These are phyloP conservation scores for Taeniopygia guttata DNA, from an alignment of 2,797 vertebrate species.

Conservation along the genomic window DNA sequence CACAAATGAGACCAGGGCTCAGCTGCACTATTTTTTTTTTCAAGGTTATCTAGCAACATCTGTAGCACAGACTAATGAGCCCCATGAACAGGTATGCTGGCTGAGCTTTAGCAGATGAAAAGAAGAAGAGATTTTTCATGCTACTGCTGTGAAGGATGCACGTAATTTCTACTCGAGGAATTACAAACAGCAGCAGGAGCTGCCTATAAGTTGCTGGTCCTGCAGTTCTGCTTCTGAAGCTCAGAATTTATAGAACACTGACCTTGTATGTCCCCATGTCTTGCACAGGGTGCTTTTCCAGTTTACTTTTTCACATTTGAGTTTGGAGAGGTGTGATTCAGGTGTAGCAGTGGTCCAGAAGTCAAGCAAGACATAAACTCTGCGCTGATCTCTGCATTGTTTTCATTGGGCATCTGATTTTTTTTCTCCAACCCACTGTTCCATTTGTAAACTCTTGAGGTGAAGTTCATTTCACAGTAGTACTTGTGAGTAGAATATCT, in stretches of 20 bases:
- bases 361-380: neutral
- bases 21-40: neutral
- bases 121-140: neutral
- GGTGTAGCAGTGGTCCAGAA: neutral
- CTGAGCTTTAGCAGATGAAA: slow-evolving; percentile 14
- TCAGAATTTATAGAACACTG: neutral
- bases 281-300: neutral
- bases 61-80: neutral
- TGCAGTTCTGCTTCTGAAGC: neutral
- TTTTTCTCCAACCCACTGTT: neutral
- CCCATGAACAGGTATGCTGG: neutral
- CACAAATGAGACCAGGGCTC: neutral
- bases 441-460: neutral
- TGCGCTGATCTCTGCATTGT: neutral
- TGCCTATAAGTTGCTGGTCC: neutral
- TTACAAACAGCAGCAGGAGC: neutral
- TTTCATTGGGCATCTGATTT: neutral
- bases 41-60: slow-evolving; percentile 6
- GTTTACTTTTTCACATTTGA: neutral
- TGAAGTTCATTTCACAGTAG: neutral
- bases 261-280: neutral
- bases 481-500: neutral
- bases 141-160: neutral
- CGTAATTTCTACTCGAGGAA: neutral
- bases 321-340: neutral